These are phyloP conservation scores for Drosophila quadrilineata DNA, from an alignment of 1,140 invertebrate genomes.

Conservation along the genomic window DNA sequence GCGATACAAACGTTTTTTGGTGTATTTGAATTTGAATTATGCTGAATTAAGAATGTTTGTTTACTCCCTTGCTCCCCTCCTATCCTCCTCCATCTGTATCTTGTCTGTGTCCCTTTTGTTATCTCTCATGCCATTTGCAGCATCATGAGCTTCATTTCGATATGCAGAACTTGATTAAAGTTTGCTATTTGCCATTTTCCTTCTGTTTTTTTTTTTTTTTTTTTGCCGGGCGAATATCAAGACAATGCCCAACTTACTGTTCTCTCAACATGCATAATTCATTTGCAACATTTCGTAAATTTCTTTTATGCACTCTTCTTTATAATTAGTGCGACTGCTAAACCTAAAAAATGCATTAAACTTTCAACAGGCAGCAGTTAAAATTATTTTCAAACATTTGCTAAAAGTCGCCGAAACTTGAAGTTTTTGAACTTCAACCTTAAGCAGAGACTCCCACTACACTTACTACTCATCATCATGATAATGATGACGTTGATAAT, in stretches of 20 bases:
- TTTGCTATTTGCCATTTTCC: too few relatives aligned
- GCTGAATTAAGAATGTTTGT: conserved; percentile 72
- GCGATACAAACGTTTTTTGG: conserved; percentile 36
- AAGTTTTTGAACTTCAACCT: conserved; percentile 35
- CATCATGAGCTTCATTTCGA: conserved; percentile 54
- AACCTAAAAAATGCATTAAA: conserved; percentile 74
- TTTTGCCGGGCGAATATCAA: too few relatives aligned
- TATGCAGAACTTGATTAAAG: conserved; percentile 76
- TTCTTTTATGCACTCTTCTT: conserved; percentile 68
- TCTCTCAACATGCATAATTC: conserved; percentile 76
- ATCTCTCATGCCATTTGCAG: conserved; percentile 12
- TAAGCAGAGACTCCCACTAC: too few relatives aligned
- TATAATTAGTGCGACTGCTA: conserved; percentile 54
- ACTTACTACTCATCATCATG: too few relatives aligned
- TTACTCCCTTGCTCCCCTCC: too few relatives aligned
- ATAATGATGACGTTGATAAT: too few relatives aligned
- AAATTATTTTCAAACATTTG: conserved; percentile 21
- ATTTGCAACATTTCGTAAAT: too few relatives aligned
- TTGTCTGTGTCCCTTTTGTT: too few relatives aligned
- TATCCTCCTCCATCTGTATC: too few relatives aligned
- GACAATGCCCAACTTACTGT: conserved; percentile 59
- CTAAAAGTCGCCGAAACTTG: conserved; percentile 15
- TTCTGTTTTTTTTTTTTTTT: too few relatives aligned
- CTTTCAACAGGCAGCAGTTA: conserved; percentile 62
- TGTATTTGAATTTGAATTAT: conserved; percentile 77